Evolutionary conservation across 2,888 invertebrate genomes (phyloP), one percentile per base, ranked within the genome.

Genomic region (Polydrusus tereticollis): DNA sequence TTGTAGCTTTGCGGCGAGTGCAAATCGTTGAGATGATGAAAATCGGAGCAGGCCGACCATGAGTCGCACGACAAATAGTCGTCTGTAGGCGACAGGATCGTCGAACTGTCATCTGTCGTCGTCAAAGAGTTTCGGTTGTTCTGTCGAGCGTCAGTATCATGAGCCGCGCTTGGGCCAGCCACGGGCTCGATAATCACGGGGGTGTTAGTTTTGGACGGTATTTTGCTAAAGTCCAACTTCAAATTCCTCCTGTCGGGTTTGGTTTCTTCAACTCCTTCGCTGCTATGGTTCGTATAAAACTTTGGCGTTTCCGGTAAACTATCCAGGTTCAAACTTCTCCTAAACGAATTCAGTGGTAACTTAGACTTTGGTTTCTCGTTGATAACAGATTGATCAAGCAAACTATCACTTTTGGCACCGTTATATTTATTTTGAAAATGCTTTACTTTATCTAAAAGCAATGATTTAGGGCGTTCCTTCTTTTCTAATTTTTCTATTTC

Each of bases 21-120:
- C 43, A 80, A 70, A 36, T 80, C 78, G 47, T 77, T 78, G 7
- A 78, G 70, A 57, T 79, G 79, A 33, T 79, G 80, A 33, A 83
- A 82, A 79, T 90, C 90, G 0, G 92, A 92, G 77, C 91, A 91
- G 21, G 88, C 86, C 0, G 91, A 92, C 90, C 91, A 90, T 29
- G 91, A 90, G 79, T 92, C 92, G 77, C 80, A 80, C 52, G 81
- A 82, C 64, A 79, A 55, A 60, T 90, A 89, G 77, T 91, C 90
- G 76, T 91, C 91, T 14, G 87, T 87, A n/a, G 90, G 90, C 0
- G 90, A 90, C 66, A 89, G 82, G 73, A 88, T 85, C 21, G 86
- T 85, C 16, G 83, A 83, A 76, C 83, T 82, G 69, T 84, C 84
- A 57, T 83, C 83, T 8, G 87, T 89, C 21, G 77, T 78, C 16